Percentiles rank a stretch among this genome's conserved stretches.
Evolutionary conservation across 2,888 invertebrate genomes (phyloP).

Genomic region (Ectropis crepuscularia): DNA sequence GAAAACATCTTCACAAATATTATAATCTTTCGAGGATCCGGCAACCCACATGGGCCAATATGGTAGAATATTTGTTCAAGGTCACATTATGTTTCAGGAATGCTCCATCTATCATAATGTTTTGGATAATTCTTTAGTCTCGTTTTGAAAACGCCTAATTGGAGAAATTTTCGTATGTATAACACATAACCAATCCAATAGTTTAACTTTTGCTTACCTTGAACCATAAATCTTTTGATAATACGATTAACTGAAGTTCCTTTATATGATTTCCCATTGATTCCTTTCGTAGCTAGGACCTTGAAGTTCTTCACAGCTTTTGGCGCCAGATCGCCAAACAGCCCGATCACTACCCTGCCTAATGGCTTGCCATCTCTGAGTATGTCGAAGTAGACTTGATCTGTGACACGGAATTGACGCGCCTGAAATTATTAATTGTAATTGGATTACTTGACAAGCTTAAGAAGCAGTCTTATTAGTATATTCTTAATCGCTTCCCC

Average conservation of each 20-base stretch:
- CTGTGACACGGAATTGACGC: constrained; percentile 88
- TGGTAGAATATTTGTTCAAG: too few species aligned
- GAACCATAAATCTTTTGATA: constrained; percentile 95
- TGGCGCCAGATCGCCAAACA: constrained; percentile 95
- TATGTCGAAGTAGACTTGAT: constrained; percentile 93
- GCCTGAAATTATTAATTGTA: constrained; percentile 70
- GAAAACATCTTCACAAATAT: too few species aligned
- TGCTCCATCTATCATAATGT: too few species aligned
- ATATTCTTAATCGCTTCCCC: background rate
- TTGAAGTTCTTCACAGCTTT: constrained; percentile 95
- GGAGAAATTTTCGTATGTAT: too few species aligned
- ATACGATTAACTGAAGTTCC: constrained; percentile 93
- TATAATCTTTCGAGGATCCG: too few species aligned
- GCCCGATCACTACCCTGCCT: constrained; percentile 92
- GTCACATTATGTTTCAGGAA: too few species aligned
- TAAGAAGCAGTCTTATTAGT: background rate
- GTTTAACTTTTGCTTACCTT: constrained; percentile 85
- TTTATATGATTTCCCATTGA: constrained; percentile 90
- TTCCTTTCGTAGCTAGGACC: constrained; percentile 90
- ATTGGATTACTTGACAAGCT: constrained; percentile 18
- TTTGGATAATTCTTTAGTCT: too few species aligned
- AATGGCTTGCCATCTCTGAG: constrained; percentile 88
- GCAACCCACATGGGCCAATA: too few species aligned
- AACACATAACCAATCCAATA: too few species aligned
- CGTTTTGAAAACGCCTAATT: too few species aligned